phyloP scores from a whole-genome alignment of 2,797 vertebrate species.

The Anguilla pacifica region DNA sequence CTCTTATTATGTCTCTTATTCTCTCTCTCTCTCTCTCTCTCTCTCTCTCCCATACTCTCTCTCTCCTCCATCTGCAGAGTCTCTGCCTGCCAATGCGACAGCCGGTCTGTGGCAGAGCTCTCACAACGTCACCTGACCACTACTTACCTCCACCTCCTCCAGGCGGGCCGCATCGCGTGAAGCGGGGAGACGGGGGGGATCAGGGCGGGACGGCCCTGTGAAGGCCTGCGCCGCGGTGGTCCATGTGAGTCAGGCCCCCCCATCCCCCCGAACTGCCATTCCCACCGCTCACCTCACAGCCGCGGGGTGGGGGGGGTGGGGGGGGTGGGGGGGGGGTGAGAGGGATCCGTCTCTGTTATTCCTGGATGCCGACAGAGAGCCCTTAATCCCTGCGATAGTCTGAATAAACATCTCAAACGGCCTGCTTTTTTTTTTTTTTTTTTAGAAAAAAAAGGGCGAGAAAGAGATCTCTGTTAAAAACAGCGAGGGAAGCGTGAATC shows the following conservation, averaged over 20 bases:
- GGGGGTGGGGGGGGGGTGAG: too few relatives aligned
- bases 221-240: slow-evolving; percentile 52
- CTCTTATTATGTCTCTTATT: not conserved
- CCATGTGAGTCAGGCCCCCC: not conserved
- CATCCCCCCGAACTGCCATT: not conserved
- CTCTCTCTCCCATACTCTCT: slow-evolving; percentile 38
- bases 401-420: slow-evolving; percentile 67
- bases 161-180: slow-evolving; percentile 40
- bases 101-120: slow-evolving; percentile 47
- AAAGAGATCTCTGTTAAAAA: slow-evolving; percentile 46
- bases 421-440: slow-evolving; percentile 44
- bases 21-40: slow-evolving; percentile 5
- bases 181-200: slow-evolving; percentile 55
- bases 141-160: slow-evolving; percentile 44
- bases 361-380: slow-evolving; percentile 59
- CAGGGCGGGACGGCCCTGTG: slow-evolving; percentile 56
- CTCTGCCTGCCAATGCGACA: slow-evolving; percentile 14
- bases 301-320: too few relatives aligned
- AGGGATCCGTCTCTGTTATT: slow-evolving; percentile 60
- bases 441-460: slow-evolving; percentile 14
- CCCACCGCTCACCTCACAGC: not conserved
- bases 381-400: slow-evolving; percentile 67
- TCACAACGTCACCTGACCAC: slow-evolving; percentile 56
- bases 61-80: not conserved
- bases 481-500: slow-evolving; percentile 23